phyloP scores from a whole-genome alignment of 30 jellyfish, hydroid and myxozoan species.

The Hydractinia echinata region DNA sequence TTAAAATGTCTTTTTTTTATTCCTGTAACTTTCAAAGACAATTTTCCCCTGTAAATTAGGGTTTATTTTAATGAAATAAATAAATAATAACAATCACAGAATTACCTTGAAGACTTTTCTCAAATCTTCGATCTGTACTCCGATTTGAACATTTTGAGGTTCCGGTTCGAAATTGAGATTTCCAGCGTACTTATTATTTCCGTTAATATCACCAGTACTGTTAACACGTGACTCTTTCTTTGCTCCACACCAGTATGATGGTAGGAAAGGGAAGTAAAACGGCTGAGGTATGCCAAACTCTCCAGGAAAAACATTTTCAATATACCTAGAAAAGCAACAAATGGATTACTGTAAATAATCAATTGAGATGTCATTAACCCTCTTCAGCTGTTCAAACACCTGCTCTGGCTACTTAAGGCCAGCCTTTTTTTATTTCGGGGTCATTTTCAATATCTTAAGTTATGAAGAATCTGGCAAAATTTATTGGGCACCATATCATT shows the following conservation, averaged over 20 bases:
- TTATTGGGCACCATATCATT: no score
- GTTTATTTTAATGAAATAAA: not conserved
- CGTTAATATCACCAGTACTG: not conserved
- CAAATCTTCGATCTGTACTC: conserved; percentile 51
- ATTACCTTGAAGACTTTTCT: conserved; percentile 59
- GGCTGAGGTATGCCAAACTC: conserved; percentile 88
- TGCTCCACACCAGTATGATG: conserved; percentile 86
- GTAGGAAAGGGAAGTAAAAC: conserved; percentile 63
- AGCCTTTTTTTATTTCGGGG: no score
- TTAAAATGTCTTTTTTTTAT: not conserved
- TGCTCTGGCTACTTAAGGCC: no score
- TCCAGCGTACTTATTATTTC: not conserved
- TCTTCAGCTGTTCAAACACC: no score
- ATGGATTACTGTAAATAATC: not conserved
- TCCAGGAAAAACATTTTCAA: conserved; percentile 93
- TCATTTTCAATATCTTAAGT: no score
- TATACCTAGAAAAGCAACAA: conserved; percentile 51
- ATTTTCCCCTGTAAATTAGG: not conserved
- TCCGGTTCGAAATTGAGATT: conserved; percentile 58
- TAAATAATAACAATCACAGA: not conserved
- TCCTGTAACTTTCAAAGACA: no score
- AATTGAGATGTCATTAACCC: not conserved
- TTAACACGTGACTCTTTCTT: not conserved
- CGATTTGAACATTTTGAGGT: conserved; percentile 50
- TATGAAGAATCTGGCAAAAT: no score